Evolutionary conservation across 2,113 vertebrate genomes (phyloP).

Genomic region (Mus pahari): DNA sequence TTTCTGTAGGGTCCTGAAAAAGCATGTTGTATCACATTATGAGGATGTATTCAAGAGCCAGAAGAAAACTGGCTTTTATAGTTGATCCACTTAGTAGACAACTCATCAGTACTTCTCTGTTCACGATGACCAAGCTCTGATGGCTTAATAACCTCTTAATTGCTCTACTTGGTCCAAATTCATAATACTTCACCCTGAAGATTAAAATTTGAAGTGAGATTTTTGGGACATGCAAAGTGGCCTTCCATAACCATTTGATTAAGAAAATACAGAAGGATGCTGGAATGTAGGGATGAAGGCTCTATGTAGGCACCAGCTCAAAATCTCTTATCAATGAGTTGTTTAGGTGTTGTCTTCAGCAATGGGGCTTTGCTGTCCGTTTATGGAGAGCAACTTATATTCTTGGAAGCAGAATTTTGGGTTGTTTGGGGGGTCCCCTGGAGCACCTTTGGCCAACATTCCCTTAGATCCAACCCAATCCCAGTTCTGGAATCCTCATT

Average conservation of each 20-base stretch:
- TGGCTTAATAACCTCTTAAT: not conserved
- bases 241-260: not conserved
- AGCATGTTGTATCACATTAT: accelerated
- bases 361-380: not conserved
- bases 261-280: not conserved
- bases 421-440: not conserved
- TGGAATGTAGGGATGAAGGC: not conserved
- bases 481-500: not conserved
- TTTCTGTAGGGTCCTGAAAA: not conserved
- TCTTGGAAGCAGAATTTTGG: not conserved
- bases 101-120: not conserved
- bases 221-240: not conserved
- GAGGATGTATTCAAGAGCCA: not conserved
- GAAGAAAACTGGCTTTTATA: not conserved
- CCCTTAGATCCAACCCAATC: not conserved
- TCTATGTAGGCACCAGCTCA: not conserved
- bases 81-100: not conserved
- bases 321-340: not conserved
- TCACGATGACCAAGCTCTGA: not conserved
- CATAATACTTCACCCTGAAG: not conserved
- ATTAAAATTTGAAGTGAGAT: not conserved
- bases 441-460: not conserved
- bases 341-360: not conserved
- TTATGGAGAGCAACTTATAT: not conserved
- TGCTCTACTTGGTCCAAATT: not conserved